These are phyloP conservation scores for Gallinago solitaria DNA, from an alignment of 2,797 vertebrate species.

Conservation along the genomic window DNA sequence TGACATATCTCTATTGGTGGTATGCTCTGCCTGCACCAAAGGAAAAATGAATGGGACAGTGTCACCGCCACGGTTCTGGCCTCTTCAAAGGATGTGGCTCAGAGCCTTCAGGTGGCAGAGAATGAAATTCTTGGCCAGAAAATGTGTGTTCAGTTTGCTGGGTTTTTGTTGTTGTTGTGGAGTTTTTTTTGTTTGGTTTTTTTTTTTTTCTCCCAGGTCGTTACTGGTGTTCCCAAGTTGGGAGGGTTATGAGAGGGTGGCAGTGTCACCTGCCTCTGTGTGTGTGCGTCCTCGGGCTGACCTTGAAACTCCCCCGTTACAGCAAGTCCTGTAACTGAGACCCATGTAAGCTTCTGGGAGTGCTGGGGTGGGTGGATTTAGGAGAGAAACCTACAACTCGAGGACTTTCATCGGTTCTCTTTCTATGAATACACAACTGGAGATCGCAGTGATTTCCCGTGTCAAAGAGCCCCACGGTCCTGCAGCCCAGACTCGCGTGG, in stretches of 20 bases:
- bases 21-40: background rate
- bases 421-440: fast-evolving
- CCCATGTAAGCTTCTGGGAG: background rate
- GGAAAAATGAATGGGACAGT: background rate
- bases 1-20: background rate
- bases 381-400: background rate
- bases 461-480: background rate
- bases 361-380: background rate
- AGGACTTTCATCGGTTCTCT: background rate
- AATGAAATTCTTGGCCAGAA: background rate
- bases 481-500: background rate
- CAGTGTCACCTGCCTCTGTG: background rate
- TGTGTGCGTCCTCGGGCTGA: background rate
- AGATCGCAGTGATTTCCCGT: background rate
- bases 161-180: background rate
- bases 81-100: background rate
- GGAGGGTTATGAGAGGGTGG: background rate
- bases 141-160: background rate
- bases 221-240: background rate
- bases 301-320: background rate
- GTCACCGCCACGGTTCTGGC: background rate
- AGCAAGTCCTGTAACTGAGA: background rate
- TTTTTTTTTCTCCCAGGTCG: background rate
- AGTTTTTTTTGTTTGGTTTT: too few species aligned
- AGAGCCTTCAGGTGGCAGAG: background rate